Conservation (phyloP, 1,140 invertebrate species). For the Ceratitis capitata region DNA sequence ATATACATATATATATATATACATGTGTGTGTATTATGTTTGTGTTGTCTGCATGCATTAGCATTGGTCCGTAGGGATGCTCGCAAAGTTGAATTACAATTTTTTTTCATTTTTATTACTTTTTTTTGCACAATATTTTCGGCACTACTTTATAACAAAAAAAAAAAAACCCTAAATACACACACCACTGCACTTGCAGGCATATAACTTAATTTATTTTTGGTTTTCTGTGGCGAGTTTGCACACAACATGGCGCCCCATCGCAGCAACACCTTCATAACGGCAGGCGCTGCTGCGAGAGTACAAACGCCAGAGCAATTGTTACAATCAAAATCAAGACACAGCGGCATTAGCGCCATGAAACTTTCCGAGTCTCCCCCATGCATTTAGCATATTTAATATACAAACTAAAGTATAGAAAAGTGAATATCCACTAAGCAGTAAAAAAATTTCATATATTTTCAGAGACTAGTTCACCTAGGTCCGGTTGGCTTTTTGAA, state of each 20-base stretch:
- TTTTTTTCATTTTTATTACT: background rate
- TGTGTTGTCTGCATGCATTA: background rate
- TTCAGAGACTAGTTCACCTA: too few relatives aligned
- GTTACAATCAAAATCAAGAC: background rate
- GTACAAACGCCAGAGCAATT: background rate
- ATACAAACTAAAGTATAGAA: background rate
- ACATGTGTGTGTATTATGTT: background rate
- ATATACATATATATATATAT: background rate
- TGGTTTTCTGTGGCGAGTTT: background rate
- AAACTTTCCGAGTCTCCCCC: background rate
- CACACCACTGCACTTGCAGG: too few relatives aligned
- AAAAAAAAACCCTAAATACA: too few relatives aligned
- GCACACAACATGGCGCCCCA: background rate
- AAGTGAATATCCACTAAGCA: too few relatives aligned
- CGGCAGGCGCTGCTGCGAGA: background rate
- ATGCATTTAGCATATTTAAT: conserved; percentile 9
- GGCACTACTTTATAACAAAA: too few relatives aligned
- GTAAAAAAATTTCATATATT: too few relatives aligned
- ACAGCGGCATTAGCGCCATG: background rate
- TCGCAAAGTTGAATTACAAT: background rate
- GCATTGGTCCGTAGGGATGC: background rate
- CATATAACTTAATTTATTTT: background rate
- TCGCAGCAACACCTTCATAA: background rate
- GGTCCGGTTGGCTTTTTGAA: too few relatives aligned
- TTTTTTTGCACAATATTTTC: background rate